Percentiles rank a stretch among this genome's conserved stretches.
These are phyloP conservation scores for Gisinianus flammeolus DNA, from an alignment of 2,888 invertebrate species.

Conservation along the genomic window DNA sequence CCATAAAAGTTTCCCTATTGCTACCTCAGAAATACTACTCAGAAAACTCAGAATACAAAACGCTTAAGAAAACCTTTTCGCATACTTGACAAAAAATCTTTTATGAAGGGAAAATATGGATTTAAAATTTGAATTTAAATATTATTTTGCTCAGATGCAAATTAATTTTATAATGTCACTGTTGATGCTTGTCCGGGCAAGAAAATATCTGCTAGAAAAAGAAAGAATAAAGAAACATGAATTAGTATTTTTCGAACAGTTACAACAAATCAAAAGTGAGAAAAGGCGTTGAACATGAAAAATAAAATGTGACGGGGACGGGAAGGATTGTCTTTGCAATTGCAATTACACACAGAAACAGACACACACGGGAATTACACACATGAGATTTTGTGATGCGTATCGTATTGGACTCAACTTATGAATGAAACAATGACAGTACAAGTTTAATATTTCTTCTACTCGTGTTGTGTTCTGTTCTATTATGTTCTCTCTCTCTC, in stretches of 20 bases:
- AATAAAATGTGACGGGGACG: background rate
- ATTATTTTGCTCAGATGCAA: background rate
- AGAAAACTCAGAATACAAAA: no score
- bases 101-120: no score
- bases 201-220: background rate
- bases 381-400: background rate
- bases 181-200: background rate
- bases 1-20: no score
- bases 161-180: background rate
- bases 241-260: no score
- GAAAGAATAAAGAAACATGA: background rate
- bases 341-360: slow-evolving; percentile 29
- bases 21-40: no score
- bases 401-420: background rate
- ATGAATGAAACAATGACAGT: slow-evolving; percentile 32
- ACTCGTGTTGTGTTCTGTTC: background rate
- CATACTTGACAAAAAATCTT: no score
- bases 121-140: no score
- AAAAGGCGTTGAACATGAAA: background rate
- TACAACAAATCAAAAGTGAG: no score
- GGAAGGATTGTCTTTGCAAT: slow-evolving; percentile 32
- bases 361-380: slow-evolving; percentile 9
- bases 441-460: slow-evolving; percentile 19
- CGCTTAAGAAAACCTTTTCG: no score
- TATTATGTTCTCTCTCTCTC: background rate